Percentiles rank a stretch among this genome's conserved stretches.
phyloP scores from a whole-genome alignment of 1,140 invertebrate genomes.

The Pseudomyrmex concolor region DNA sequence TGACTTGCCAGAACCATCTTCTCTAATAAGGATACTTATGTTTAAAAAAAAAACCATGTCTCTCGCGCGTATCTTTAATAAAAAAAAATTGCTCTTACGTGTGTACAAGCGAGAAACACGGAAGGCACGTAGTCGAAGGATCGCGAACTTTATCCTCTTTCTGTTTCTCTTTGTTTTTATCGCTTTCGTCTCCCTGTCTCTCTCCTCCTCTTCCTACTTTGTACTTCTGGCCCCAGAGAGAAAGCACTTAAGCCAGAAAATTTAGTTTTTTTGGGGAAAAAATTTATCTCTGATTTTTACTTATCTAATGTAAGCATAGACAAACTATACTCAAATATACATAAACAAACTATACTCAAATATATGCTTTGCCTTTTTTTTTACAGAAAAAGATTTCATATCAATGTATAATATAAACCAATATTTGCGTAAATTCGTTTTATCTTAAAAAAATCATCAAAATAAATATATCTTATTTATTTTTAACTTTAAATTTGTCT shows the following conservation, averaged over 20 bases:
- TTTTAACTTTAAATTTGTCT: too few species aligned
- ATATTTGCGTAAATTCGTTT: neutral
- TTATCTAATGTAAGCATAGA: conserved; percentile 6
- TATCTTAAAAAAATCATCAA: too few species aligned
- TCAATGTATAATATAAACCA: neutral
- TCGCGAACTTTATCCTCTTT: conserved; percentile 67
- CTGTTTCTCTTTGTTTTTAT: conserved; percentile 42
- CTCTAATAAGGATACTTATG: neutral
- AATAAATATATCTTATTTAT: too few species aligned
- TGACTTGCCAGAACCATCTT: neutral
- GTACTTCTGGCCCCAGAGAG: conserved; percentile 48
- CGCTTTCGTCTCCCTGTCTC: conserved; percentile 45
- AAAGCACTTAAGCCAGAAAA: conserved; percentile 50
- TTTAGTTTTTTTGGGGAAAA: conserved; percentile 17
- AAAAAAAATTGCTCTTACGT: conserved; percentile 72
- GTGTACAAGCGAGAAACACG: conserved; percentile 69
- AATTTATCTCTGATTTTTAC: neutral
- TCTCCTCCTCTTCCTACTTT: conserved; percentile 27
- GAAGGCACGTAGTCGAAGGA: conserved; percentile 70
- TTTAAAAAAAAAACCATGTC: neutral
- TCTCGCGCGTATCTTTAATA: conserved; percentile 58
- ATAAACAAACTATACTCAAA: neutral
- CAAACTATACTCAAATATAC: neutral
- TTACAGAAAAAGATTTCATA: neutral
- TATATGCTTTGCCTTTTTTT: neutral